Base-by-base conservation (phyloP, 1,140 invertebrate genomes). In the Drosophila fuyamai region DNA sequence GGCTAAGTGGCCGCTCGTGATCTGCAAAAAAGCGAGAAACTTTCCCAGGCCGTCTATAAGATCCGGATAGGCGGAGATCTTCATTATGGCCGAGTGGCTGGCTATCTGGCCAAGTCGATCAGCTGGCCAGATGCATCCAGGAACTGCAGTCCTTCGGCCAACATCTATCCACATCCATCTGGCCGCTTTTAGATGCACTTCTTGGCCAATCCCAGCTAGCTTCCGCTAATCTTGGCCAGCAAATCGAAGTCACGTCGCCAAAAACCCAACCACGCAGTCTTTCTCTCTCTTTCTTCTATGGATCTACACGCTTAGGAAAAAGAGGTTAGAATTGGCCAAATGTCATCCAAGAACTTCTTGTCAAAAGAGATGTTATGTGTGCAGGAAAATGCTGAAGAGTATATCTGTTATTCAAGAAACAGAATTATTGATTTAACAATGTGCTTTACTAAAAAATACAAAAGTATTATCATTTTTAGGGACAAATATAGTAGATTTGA, bases 221-320 rank as follows among this genome's bases (percentile, higher is more conserved):
- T 38, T 43, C 55, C 53, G 46, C 76, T 90, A 90, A 90, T 90
- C 85, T 90, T 9, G 16, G 38, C 51, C 57, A 50, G 56, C 72
- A 61, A 53, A 90, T 90, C 85, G 75, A 41, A 71, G 86, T 90
- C 85, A 90, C 85, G 85, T 90, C 73, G 77, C 44, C 16, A 8
- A 35, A n/a, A n/a, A 41, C 18, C 38, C 61, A 27, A 61, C 79
- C 54, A 65, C 47, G 76, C 63, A 58, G 41, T 74, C 43, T 65
- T 27, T 44, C 8, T 35, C 47, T 46, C 40, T 57, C 75, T 54
- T 65, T 56, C 70, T 58, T 60, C 74, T 75, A 76, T 79, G 72
- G 77, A 80, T 51, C 71, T 70, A 76, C 86, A 71, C 65, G 55
- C 6, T 72, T 50, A 13, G 58, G 36, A 59, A 77, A 73, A 32